Evolutionary conservation across 2,113 vertebrate genomes (phyloP).

Genomic region (Synchiropus splendidus): DNA sequence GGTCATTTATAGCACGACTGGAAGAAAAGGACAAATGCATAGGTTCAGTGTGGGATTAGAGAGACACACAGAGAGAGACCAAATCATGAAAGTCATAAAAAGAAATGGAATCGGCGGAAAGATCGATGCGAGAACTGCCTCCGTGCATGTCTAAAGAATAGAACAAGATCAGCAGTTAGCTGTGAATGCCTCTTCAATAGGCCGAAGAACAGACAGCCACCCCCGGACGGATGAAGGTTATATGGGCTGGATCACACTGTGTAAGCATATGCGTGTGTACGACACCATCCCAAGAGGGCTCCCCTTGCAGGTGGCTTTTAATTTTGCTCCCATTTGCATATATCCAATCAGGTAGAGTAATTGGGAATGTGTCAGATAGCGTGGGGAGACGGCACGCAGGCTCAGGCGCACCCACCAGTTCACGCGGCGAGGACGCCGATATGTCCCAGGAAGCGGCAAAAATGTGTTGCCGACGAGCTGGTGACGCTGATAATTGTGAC

Average conservation of each 20-base stretch:
- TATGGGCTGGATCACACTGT: conserved; percentile 1
- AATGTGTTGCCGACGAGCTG: conserved; percentile 48
- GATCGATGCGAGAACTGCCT: too few relatives aligned
- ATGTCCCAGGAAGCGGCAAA: conserved; percentile 43
- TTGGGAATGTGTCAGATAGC: conserved; percentile 54
- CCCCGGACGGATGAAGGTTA: not conserved
- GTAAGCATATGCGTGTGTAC: conserved; percentile 18
- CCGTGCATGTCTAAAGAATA: conserved; percentile 1
- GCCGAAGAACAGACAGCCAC: conserved; percentile 10
- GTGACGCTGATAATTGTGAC: conserved; percentile 70
- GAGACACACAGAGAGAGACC: not conserved
- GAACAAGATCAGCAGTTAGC: too few relatives aligned
- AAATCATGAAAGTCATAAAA: too few relatives aligned
- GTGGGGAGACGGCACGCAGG: conserved; percentile 19
- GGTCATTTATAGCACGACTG: conserved; percentile 41
- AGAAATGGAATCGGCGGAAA: too few relatives aligned
- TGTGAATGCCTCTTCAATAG: not conserved
- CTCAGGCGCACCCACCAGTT: too few relatives aligned
- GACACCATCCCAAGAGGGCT: conserved; percentile 48
- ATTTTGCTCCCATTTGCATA: conserved; percentile 71
- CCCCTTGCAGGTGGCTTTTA: conserved; percentile 66
- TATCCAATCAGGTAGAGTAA: conserved; percentile 73
- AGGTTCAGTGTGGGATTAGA: conserved; percentile 36
- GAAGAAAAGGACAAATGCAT: conserved; percentile 28
- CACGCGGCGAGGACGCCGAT: conserved; percentile 34